Conservation (phyloP, 2,797 vertebrate species). For the Gymnoscopelus braueri region DNA sequence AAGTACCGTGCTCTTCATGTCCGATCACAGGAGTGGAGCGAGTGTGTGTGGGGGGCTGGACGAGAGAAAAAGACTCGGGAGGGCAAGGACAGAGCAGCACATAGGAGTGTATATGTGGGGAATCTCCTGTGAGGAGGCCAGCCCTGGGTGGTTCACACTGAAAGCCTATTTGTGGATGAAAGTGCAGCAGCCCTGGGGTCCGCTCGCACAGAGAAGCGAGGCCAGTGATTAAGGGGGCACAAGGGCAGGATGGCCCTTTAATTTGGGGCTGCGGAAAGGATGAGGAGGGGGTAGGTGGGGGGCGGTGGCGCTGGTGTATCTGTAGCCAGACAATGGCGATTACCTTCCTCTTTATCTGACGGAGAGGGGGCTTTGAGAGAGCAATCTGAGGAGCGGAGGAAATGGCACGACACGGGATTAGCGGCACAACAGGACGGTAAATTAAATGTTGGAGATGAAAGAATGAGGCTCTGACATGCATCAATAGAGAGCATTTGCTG, state of each 20-base stretch:
- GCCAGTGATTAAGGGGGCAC: slow-evolving; percentile 86
- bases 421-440: slow-evolving; percentile 93
- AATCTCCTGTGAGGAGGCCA: slow-evolving; percentile 69
- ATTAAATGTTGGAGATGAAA: slow-evolving; percentile 99
- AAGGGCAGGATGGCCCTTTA: slow-evolving; percentile 86
- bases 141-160: slow-evolving; percentile 75
- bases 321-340: slow-evolving; percentile 96
- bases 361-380: slow-evolving; percentile 94
- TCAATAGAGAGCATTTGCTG: slow-evolving; percentile 87
- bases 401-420: slow-evolving; percentile 99
- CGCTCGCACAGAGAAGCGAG: slow-evolving; percentile 81
- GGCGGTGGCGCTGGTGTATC: slow-evolving; percentile 88
- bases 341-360: slow-evolving; percentile 98
- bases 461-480: slow-evolving; percentile 90
- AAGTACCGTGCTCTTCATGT: slow-evolving; percentile 66
- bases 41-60: slow-evolving; percentile 50
- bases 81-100: slow-evolving; percentile 30
- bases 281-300: slow-evolving; percentile 78
- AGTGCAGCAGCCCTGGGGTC: slow-evolving; percentile 83
- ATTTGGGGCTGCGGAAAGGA: slow-evolving; percentile 85
- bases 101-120: slow-evolving; percentile 50
- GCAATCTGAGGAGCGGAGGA: slow-evolving; percentile 97
- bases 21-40: slow-evolving; percentile 57
- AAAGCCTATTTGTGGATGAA: slow-evolving; percentile 86
- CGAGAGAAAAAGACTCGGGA: slow-evolving; percentile 56